These are phyloP conservation scores for Chrysaora quinquecirrha DNA, from an alignment of 30 jellyfish, hydroid and myxozoan genomes.

Conservation along the genomic window DNA sequence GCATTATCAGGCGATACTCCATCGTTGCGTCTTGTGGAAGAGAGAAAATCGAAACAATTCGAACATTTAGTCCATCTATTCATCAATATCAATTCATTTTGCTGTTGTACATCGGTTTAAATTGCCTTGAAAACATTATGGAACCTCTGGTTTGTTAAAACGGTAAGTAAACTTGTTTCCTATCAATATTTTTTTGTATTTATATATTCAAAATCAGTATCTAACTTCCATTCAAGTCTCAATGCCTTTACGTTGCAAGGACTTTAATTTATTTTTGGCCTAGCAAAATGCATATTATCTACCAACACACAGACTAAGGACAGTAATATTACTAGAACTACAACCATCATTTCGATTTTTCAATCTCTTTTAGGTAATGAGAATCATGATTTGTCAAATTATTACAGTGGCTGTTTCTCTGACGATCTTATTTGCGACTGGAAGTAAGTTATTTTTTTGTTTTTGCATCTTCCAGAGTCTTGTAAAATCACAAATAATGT, in stretches of 20 bases:
- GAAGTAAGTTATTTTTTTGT: neutral
- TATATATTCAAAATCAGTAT: neutral
- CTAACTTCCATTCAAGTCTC: neutral
- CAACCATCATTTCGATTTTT: neutral
- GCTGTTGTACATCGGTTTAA: neutral
- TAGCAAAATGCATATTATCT: neutral
- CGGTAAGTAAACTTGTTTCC: no score
- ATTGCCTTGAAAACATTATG: no score
- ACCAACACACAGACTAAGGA: neutral
- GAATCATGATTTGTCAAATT: neutral
- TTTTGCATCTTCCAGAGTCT: neutral
- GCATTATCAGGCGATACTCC: neutral
- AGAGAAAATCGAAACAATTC: neutral
- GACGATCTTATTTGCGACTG: neutral
- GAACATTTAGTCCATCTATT: neutral
- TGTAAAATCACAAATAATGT: neutral
- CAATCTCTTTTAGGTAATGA: neutral
- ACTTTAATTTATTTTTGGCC: neutral
- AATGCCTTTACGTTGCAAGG: neutral
- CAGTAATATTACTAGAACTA: no score
- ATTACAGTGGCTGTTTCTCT: neutral
- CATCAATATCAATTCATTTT: neutral
- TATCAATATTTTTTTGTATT: neutral
- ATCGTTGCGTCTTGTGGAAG: neutral
- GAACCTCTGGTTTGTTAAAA: no score